Evolutionary conservation across 1,140 invertebrate genomes (phyloP).

Genomic region (Rhyacophila brunnea): DNA sequence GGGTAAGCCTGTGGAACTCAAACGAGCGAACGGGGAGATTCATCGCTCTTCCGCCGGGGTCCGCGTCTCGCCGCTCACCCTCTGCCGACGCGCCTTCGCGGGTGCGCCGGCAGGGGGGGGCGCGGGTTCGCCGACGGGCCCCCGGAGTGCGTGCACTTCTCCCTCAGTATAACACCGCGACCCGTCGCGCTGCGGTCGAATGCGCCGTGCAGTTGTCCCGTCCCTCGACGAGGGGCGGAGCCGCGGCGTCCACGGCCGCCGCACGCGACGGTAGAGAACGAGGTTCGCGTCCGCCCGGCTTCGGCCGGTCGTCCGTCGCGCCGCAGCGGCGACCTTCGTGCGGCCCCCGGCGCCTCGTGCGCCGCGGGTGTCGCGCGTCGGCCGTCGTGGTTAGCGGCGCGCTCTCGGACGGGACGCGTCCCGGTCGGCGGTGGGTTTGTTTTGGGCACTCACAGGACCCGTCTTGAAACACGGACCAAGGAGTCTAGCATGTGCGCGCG

Average conservation of each 20-base stretch:
- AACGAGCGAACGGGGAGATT: no score
- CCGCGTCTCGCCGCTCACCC: no score
- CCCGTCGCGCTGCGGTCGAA: no score
- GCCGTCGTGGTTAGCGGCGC: slow-evolving; percentile 37
- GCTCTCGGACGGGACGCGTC: slow-evolving; percentile 49
- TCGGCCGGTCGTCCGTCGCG: no score
- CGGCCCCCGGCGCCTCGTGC: slow-evolving; percentile 40
- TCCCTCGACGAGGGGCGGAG: slow-evolving; percentile 34
- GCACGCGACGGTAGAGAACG: no score
- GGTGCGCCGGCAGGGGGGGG: slow-evolving; percentile 39
- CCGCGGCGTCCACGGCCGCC: slow-evolving; percentile 39
- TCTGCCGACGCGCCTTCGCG: no score
- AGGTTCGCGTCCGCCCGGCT: no score
- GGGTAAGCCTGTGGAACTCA: no score
- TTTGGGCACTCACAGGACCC: slow-evolving; percentile 72
- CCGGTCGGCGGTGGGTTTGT: slow-evolving; percentile 56
- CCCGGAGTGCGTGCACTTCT: no score
- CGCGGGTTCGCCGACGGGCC: slow-evolving; percentile 43
- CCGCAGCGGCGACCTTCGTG: no score
- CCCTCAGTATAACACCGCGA: slow-evolving; percentile 54
- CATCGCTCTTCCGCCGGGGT: no score
- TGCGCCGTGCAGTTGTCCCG: slow-evolving; percentile 32
- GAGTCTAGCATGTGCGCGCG: slow-evolving; percentile 83
- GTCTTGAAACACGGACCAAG: slow-evolving; percentile 95
- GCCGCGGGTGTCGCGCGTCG: slow-evolving; percentile 39